phyloP scores from a whole-genome alignment of 2,888 invertebrate species.

The Leucozona laternaria region DNA sequence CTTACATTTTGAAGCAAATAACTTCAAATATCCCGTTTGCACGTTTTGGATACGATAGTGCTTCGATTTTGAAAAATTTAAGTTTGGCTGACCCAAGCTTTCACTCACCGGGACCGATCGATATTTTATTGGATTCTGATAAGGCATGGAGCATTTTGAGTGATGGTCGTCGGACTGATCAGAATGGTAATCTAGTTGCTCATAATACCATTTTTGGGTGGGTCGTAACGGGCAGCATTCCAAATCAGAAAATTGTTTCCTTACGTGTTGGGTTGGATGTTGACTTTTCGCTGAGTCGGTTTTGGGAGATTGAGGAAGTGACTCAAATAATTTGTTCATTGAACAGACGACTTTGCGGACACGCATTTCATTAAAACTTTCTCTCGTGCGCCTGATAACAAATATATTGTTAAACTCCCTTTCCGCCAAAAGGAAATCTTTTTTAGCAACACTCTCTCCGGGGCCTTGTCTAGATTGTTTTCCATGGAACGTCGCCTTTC shows the following conservation, averaged over 20 bases:
- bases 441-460: conserved; percentile 18
- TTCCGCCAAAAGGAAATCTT: neutral
- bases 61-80: neutral
- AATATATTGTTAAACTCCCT: neutral
- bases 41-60: neutral
- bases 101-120: conserved; percentile 18
- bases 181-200: neutral
- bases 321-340: neutral
- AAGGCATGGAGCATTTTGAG: conserved; percentile 23
- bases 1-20: conserved; percentile 13
- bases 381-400: too few relatives aligned
- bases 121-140: conserved; percentile 18
- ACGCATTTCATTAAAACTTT: too few relatives aligned
- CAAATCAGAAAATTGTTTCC: neutral
- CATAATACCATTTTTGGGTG: conserved; percentile 1
- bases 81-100: conserved; percentile 15
- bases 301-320: neutral
- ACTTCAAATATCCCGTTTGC: neutral
- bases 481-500: conserved; percentile 5
- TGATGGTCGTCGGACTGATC: conserved; percentile 10
- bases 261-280: neutral
- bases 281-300: neutral
- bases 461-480: neutral
- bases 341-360: too few relatives aligned
- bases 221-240: neutral